Evolutionary conservation across 1,140 invertebrate species (phyloP).

Genomic region (Heterodera carotae): DNA sequence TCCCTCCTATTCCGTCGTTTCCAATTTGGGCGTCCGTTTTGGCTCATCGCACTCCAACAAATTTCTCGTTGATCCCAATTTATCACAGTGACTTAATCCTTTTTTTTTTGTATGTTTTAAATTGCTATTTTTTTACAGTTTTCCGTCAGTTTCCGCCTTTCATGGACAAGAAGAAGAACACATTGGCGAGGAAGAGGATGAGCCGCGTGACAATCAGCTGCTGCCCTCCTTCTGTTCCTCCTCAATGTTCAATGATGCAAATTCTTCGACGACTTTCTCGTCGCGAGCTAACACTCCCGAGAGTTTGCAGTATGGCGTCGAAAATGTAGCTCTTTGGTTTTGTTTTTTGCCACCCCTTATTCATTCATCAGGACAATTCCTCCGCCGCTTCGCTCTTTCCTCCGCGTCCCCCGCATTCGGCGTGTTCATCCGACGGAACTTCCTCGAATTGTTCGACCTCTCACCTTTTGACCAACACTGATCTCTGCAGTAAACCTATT

Average conservation of each 20-base stretch:
- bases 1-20: not conserved
- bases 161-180: constrained; percentile 26
- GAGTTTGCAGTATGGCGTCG: constrained; percentile 25
- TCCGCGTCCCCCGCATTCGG: constrained; percentile 7
- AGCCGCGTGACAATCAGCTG: constrained; percentile 2
- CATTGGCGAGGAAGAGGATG: constrained; percentile 30
- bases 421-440: constrained; percentile 11
- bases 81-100: not conserved
- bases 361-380: not conserved
- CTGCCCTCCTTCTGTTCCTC: constrained; percentile 31
- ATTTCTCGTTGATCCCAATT: constrained; percentile 21
- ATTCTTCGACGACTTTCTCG: constrained; percentile 50
- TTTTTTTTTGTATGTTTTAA: constrained; percentile 16
- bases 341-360: not conserved
- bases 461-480: not conserved
- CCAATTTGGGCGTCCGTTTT: not conserved
- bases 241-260: constrained; percentile 40
- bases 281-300: constrained; percentile 41
- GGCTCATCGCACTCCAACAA: constrained; percentile 1
- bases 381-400: not conserved
- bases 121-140: constrained; percentile 11
- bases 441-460: not conserved
- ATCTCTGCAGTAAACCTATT: not conserved
- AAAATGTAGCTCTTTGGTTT: constrained; percentile 8
- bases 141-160: constrained; percentile 7